Percentiles rank a stretch among this genome's conserved stretches.
These are phyloP conservation scores for Pygmarrhopalites habei DNA, from an alignment of 1,140 invertebrate species.

Conservation along the genomic window DNA sequence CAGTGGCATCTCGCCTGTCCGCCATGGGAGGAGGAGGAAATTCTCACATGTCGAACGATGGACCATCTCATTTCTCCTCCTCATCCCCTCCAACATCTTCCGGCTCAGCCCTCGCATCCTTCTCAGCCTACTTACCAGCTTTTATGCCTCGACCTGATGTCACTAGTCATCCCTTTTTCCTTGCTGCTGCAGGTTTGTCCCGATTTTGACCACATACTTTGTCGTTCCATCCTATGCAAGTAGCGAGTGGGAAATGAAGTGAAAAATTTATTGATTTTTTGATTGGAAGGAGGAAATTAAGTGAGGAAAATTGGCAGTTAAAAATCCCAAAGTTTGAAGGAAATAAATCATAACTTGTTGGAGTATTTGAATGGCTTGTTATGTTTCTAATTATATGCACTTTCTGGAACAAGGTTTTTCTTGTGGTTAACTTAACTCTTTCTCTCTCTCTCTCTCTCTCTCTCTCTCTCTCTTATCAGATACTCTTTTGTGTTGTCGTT, in stretches of 20 bases:
- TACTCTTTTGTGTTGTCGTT: no score
- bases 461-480: no score
- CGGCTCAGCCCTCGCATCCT: constrained; percentile 14
- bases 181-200: constrained; percentile 48
- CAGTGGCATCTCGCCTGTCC: constrained; percentile 37
- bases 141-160: constrained; percentile 52
- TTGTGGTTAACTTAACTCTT: no score
- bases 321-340: background rate
- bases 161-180: constrained; percentile 45
- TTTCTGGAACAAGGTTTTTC: no score
- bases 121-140: constrained; percentile 41
- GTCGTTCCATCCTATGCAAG: background rate
- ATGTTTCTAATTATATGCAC: background rate
- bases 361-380: background rate
- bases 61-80: constrained; percentile 40
- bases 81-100: constrained; percentile 39
- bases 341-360: background rate
- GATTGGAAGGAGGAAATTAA: background rate
- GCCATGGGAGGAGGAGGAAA: constrained; percentile 40
- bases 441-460: no score
- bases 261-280: background rate
- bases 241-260: background rate
- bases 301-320: background rate
- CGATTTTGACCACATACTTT: no score
- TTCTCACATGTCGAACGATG: constrained; percentile 36